These are phyloP conservation scores for Mythimna vitellina DNA, from an alignment of 2,888 invertebrate genomes.

Conservation along the genomic window DNA sequence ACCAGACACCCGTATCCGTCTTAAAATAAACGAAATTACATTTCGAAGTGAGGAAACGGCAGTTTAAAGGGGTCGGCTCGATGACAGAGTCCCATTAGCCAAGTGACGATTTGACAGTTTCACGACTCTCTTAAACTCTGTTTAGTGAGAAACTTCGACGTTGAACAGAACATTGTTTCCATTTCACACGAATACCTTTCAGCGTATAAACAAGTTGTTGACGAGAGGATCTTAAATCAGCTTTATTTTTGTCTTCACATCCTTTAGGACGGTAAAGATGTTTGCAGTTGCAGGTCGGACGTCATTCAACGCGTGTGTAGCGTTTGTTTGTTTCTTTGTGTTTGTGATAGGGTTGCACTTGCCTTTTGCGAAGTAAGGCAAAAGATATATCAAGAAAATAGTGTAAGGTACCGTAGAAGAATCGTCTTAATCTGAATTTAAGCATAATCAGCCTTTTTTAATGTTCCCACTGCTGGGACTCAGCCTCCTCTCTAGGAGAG, in stretches of 20 bases:
- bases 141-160: conserved; percentile 71
- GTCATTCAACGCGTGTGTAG: conserved; percentile 29
- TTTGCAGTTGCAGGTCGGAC: conserved; percentile 33
- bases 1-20: conserved; percentile 70
- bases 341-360: conserved; percentile 8
- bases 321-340: conserved; percentile 6
- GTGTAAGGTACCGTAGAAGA: neutral
- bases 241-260: conserved; percentile 63
- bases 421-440: too few relatives aligned
- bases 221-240: conserved; percentile 51
- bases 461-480: too few relatives aligned
- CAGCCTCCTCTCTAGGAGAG: too few relatives aligned
- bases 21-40: conserved; percentile 69
- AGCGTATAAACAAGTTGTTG: conserved; percentile 75
- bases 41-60: conserved; percentile 82
- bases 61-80: conserved; percentile 84
- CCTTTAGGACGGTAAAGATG: conserved; percentile 57
- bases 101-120: conserved; percentile 86
- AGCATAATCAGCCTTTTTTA: too few relatives aligned
- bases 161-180: conserved; percentile 74
- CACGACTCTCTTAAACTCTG: conserved; percentile 74
- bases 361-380: neutral
- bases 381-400: conserved; percentile 3
- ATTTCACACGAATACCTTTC: conserved; percentile 83
- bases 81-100: conserved; percentile 87